These are phyloP conservation scores for Colinus virginianus DNA, from an alignment of 2,113 vertebrate species.

Conservation along the genomic window DNA sequence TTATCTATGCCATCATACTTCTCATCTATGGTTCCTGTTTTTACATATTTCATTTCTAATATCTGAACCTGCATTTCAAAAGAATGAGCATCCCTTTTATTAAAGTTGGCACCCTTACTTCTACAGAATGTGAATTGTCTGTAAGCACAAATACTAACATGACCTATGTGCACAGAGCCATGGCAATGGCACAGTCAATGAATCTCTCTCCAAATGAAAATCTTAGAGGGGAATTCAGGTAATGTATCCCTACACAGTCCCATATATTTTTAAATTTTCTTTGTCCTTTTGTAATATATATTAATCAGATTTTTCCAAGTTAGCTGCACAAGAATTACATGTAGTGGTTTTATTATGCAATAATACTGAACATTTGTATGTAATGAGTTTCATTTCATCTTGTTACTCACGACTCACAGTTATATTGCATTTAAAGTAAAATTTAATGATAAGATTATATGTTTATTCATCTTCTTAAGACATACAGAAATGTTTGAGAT, in stretches of 20 bases:
- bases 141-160: neutral
- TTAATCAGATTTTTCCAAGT: neutral
- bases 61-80: neutral
- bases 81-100: neutral
- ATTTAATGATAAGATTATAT: neutral
- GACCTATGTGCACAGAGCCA: neutral
- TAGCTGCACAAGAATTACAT: neutral
- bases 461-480: neutral
- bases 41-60: neutral
- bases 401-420: neutral
- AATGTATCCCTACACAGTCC: neutral
- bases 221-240: neutral
- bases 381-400: neutral
- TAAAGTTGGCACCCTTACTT: neutral
- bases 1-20: neutral
- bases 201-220: neutral
- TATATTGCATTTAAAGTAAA: neutral
- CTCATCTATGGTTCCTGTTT: neutral
- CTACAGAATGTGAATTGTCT: accelerated
- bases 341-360: neutral
- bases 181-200: neutral
- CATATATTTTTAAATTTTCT: neutral
- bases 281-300: neutral
- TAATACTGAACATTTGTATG: neutral
- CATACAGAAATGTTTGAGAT: neutral